These are phyloP conservation scores for Clytia hemisphaerica DNA, from an alignment of 30 jellyfish, hydroid and myxozoan species.

Conservation along the genomic window DNA sequence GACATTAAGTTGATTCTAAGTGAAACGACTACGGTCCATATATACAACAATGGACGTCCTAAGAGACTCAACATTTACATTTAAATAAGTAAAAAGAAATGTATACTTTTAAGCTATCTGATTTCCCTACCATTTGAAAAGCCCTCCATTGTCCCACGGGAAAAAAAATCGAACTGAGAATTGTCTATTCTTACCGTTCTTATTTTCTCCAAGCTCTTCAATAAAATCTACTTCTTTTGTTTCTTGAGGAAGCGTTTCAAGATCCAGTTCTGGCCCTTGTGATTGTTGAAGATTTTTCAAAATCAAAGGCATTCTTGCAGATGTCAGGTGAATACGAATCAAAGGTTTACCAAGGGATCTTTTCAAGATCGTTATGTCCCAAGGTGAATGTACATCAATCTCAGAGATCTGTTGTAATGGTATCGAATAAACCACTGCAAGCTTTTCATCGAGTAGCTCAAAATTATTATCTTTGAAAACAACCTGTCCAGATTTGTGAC, in stretches of 20 bases:
- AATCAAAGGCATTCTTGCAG: conserved; percentile 43
- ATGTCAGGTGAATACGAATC: conserved; percentile 36
- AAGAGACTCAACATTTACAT: too few species aligned
- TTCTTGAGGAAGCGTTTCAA: conserved; percentile 57
- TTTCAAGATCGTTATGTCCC: conserved; percentile 45
- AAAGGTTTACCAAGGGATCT: conserved; percentile 55
- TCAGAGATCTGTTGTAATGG: conserved; percentile 27
- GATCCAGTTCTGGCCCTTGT: conserved; percentile 18
- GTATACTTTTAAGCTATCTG: too few species aligned
- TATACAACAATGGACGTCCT: too few species aligned
- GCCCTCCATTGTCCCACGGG: too few species aligned
- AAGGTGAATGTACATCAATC: conserved; percentile 71
- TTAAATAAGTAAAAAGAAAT: too few species aligned
- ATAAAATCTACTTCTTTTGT: conserved; percentile 19
- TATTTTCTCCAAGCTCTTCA: conserved; percentile 13
- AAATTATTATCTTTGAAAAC: conserved; percentile 25
- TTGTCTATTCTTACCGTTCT: too few species aligned
- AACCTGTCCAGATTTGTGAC: conserved; percentile 47
- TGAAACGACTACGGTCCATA: too few species aligned
- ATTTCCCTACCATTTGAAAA: too few species aligned
- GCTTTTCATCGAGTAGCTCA: conserved; percentile 24
- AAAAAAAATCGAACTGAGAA: too few species aligned
- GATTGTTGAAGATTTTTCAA: conserved; percentile 23
- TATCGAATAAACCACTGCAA: conserved; percentile 20
- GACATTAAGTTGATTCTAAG: too few species aligned